Evolutionary conservation across 2,888 invertebrate genomes (phyloP), one percentile per base, ranked within the genome.

Genomic region (Eledone cirrhosa): DNA sequence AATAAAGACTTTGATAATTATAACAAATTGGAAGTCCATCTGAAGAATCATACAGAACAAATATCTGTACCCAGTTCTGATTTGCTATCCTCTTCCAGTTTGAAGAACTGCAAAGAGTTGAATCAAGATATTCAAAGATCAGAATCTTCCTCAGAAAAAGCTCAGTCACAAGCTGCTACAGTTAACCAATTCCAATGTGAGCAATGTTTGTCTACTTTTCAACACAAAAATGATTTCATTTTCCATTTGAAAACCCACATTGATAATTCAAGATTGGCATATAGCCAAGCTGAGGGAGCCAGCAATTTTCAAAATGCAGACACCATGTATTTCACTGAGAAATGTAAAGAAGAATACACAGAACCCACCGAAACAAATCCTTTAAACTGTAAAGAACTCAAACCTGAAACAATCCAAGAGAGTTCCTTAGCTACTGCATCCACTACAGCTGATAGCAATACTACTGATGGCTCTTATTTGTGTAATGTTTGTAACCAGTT

Each of bases 401-500:
- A 24, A 41, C 22, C 7, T 22, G 24, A 0, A 22, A 31, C 22
- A 72, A 72, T n/a, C n/a, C 72, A 41, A 7, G 33, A 22, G 13
- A 31, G 11, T 13, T 22, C 1, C 31, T 41, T 4, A n/a, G 31
- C 5, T 31, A 41, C 13, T 31, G 33, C 22, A 41, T 41, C 41
- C 11, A 41, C 69, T 22, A 0, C 22, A 24, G 24, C 22, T 8
- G 22, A 72, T 1, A 31, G 33, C 7, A 31, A 31, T 41, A 19
- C 72, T 72, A 22, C 72, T 1, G 5, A 31, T 8, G 4, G 13
- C 1, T 31, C 72, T 4, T 41, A 72, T 7, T 31, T 72, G 4
- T 72, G 72, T 11, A 41, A 72, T 41, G 41, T 72, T 29, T 72
- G 72, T 24, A 33, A 72, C 19, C 33, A 72, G n/a, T 72, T 31